Conservation (phyloP, 1,140 invertebrate genomes). For the Nebria ingens region DNA sequence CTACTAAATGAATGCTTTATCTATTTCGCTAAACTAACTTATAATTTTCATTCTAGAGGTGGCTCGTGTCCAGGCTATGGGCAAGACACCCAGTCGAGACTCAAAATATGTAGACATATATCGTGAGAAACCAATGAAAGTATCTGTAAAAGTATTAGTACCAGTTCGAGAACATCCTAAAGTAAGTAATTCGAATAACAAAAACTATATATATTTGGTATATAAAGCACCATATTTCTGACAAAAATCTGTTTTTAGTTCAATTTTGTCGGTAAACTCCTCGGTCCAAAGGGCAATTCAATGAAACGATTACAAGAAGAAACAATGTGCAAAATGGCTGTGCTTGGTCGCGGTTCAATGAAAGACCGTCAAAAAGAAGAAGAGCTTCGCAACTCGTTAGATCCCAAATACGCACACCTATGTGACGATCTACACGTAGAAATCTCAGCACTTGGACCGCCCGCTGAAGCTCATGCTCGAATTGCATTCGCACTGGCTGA, state of each 20-base stretch:
- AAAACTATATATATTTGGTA: conserved; percentile 14
- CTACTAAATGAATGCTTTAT: neutral
- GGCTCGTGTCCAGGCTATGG: conserved; percentile 47
- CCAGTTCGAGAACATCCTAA: conserved; percentile 75
- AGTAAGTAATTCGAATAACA: conserved; percentile 38
- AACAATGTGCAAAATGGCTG: conserved; percentile 88
- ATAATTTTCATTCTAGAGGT: conserved; percentile 43
- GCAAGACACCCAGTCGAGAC: conserved; percentile 47
- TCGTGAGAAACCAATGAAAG: conserved; percentile 69
- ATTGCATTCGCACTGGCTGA: conserved; percentile 75
- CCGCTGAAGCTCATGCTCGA: conserved; percentile 79
- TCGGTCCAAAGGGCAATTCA: conserved; percentile 85
- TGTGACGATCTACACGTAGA: conserved; percentile 85
- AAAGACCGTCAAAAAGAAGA: conserved; percentile 85
- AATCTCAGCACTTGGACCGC: conserved; percentile 73
- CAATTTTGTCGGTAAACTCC: conserved; percentile 85
- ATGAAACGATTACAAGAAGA: conserved; percentile 83
- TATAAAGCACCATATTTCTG: conserved; percentile 13
- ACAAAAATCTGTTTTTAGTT: conserved; percentile 48
- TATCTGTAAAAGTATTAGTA: conserved; percentile 67
- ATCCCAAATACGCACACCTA: conserved; percentile 82
- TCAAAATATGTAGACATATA: conserved; percentile 57
- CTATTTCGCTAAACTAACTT: neutral
- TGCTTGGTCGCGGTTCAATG: conserved; percentile 82
- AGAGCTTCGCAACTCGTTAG: conserved; percentile 68